A percentile compares a stretch with the other conserved stretches of the same genome.
Conservation (phyloP, 2,888 invertebrate genomes). For the Candidula unifasciata region DNA sequence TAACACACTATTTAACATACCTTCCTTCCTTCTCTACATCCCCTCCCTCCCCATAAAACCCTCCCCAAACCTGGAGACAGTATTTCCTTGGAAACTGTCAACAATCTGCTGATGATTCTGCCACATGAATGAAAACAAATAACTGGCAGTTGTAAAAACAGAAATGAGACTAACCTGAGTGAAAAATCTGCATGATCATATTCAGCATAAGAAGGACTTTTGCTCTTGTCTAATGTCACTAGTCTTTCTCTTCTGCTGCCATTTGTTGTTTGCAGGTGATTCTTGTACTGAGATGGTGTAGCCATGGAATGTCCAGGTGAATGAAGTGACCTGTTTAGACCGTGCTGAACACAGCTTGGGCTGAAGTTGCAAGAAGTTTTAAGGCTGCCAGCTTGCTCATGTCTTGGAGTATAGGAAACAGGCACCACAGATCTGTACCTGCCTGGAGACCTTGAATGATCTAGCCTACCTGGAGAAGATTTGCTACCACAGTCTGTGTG, state of each 20-base stretch:
- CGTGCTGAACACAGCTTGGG: neutral
- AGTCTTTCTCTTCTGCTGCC: neutral
- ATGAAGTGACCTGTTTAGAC: slow-evolving; percentile 23
- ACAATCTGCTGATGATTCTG: no score
- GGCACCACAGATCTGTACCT: neutral
- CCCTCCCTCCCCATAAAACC: no score
- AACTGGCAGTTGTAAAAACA: no score
- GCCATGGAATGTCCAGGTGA: slow-evolving; percentile 7
- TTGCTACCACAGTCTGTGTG: neutral
- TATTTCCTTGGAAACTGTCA: no score
- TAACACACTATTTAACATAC: no score
- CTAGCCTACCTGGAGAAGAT: neutral
- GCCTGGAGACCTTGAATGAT: neutral
- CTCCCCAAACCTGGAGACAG: no score
- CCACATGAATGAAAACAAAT: no score
- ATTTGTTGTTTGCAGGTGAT: neutral
- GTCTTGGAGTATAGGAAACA: neutral
- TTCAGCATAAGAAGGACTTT: neutral
- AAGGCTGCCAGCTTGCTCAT: neutral
- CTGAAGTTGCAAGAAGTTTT: neutral
- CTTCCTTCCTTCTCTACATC: no score
- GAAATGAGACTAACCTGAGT: neutral
- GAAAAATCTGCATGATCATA: neutral
- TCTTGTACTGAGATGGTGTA: neutral
- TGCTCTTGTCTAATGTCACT: neutral